phyloP scores from a whole-genome alignment of 2,888 invertebrate species.

The Oligia latruncula region DNA sequence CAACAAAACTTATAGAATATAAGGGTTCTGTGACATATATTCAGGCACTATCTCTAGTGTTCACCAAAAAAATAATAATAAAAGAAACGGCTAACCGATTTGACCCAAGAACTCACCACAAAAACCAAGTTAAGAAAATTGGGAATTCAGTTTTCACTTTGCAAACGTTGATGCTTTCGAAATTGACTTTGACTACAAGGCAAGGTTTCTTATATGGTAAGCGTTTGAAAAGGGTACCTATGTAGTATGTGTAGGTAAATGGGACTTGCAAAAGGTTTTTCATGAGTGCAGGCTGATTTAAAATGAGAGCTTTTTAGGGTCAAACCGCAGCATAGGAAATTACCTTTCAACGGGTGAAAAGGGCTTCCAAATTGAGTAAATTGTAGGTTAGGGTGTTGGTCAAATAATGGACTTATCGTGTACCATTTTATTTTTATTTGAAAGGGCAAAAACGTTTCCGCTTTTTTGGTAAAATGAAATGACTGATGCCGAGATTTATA shows the following conservation, averaged over 20 bases:
- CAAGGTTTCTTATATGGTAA: constrained; percentile 5
- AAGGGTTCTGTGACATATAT: not conserved
- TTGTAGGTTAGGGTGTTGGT: constrained; percentile 26
- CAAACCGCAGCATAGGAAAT: constrained; percentile 43
- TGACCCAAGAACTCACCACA: not conserved
- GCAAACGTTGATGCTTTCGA: constrained; percentile 36
- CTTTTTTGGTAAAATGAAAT: constrained; percentile 9
- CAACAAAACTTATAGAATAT: not conserved
- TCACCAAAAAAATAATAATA: not conserved
- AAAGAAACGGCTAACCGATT: not conserved
- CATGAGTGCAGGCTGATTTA: constrained; percentile 39
- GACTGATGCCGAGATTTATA: not conserved
- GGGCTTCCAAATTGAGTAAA: constrained; percentile 43
- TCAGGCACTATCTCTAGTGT: not conserved
- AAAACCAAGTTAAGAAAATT: constrained; percentile 42
- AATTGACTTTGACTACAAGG: constrained; percentile 26
- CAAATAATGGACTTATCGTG: constrained; percentile 55
- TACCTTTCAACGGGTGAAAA: constrained; percentile 40
- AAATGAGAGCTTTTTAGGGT: constrained; percentile 52
- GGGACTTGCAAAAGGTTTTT: constrained; percentile 29
- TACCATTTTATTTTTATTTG: constrained; percentile 42
- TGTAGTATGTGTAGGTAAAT: constrained; percentile 18
- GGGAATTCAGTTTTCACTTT: constrained; percentile 43
- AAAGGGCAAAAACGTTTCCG: not conserved
- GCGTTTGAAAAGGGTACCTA: constrained; percentile 18